phyloP scores from a whole-genome alignment of 2,113 vertebrate species.

The Tiliqua scincoides region DNA sequence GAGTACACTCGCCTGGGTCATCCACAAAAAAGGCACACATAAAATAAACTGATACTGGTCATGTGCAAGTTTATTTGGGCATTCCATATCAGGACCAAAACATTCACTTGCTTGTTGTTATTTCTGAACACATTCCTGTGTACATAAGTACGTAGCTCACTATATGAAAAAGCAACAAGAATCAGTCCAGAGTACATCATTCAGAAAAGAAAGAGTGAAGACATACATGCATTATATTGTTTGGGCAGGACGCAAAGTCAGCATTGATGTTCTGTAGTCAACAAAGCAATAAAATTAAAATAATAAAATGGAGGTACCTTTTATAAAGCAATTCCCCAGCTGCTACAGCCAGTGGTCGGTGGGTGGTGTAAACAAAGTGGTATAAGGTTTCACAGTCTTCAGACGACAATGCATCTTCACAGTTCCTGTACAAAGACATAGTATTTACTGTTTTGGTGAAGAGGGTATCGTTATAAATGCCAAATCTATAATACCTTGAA shows the following conservation, averaged over 20 bases:
- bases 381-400: slow-evolving; percentile 84
- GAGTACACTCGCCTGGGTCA: neutral
- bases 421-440: slow-evolving; percentile 76
- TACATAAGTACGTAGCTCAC: neutral
- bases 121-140: neutral
- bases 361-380: slow-evolving; percentile 85
- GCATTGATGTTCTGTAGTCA: neutral
- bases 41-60: neutral
- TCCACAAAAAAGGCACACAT: neutral
- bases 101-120: neutral
- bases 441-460: slow-evolving; percentile 44
- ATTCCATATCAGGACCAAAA: neutral
- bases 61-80: neutral
- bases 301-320: slow-evolving; percentile 75
- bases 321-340: slow-evolving; percentile 89
- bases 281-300: slow-evolving; percentile 12
- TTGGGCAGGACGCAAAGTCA: slow-evolving; percentile 24
- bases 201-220: neutral
- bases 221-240: neutral
- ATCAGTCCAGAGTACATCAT: neutral
- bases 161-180: neutral
- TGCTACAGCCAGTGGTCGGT: slow-evolving; percentile 85
- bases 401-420: slow-evolving; percentile 76
- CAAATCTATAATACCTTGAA: neutral
- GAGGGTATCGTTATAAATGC: slow-evolving; percentile 21